These are phyloP conservation scores for Anguilla rostrata DNA, from an alignment of 2,113 vertebrate species.

Conservation along the genomic window DNA sequence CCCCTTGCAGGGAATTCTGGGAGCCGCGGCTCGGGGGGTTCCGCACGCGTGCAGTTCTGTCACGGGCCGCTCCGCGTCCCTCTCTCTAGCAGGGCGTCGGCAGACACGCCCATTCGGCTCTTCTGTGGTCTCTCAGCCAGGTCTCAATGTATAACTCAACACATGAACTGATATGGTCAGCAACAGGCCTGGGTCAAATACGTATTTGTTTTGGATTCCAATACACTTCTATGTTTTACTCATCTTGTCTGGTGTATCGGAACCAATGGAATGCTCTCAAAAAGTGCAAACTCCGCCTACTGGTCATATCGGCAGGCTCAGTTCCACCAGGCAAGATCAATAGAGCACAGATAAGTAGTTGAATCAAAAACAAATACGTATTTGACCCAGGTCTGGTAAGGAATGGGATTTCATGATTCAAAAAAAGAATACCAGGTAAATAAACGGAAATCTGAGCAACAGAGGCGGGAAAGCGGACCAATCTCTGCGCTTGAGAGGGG, in stretches of 20 bases:
- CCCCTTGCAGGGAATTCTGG: no score
- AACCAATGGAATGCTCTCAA: no score
- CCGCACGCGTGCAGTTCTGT: neutral
- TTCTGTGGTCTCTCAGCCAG: constrained; percentile 62
- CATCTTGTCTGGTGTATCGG: no score
- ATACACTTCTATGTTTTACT: no score
- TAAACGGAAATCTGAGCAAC: neutral
- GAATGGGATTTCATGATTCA: no score
- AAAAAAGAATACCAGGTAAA: neutral
- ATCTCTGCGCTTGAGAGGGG: neutral
- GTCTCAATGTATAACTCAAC: constrained; percentile 71
- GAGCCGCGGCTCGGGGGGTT: neutral
- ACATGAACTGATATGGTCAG: constrained; percentile 64
- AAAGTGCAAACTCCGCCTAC: no score
- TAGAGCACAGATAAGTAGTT: no score
- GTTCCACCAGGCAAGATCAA: no score
- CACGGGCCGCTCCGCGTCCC: constrained; percentile 54
- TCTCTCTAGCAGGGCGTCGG: neutral
- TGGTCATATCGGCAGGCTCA: no score
- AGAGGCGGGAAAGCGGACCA: neutral
- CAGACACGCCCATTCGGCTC: constrained; percentile 63
- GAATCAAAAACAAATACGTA: no score
- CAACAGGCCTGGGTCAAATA: constrained; percentile 38
- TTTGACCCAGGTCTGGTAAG: no score
- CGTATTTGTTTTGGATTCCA: constrained; percentile 30